Base-by-base conservation (phyloP, 1,140 invertebrate genomes). In the Lethocerus indicus region DNA sequence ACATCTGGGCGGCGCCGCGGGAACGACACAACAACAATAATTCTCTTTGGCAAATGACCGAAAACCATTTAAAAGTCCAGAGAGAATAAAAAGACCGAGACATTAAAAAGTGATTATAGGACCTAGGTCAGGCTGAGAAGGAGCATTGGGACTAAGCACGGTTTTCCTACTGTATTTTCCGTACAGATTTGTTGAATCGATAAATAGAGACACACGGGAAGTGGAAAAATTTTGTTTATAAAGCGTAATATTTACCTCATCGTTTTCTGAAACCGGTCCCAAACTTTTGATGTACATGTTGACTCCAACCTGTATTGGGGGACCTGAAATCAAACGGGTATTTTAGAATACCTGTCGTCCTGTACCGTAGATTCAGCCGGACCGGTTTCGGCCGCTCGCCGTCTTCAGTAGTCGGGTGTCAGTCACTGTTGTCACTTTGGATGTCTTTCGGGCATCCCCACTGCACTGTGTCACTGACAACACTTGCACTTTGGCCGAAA, bases 231-330 rank as follows among this genome's bases (percentile, higher is more conserved):
- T 5, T 3, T 9, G 3, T 47, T 42, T n/a, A n/a, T n/a, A 51
- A n/a, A n/a, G 37, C 6, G 16, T 16, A 39, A 39, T 39, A 39
- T 16, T 46, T 51, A 73, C 71, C 69, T 71, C 69, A 41, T 72
- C 67, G 35, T 64, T 68, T 58, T 73, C 71, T 1, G 65, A 68
- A 37, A 73, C 63, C 18, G 71, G 69, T 41, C 71, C 71, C 61
- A 73, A 67, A 55, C 69, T 71, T 45, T 70, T 63, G 49, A 73
- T 67, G 53, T 64, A 61, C 58, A 73, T 65, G 54, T 72, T 71
- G 21, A 70, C 65, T 47, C 61, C 56, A 4, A 73, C 64, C 29
- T 50, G 55, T 23, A 63, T 62, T 20, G 68, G 64, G 12, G 63
- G 60, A 40, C 69, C 71, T 72, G 61, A 24, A 49, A 39, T 29